Evolutionary conservation across 2,797 vertebrate species (phyloP).

Genomic region (Sebastes vulpes): DNA sequence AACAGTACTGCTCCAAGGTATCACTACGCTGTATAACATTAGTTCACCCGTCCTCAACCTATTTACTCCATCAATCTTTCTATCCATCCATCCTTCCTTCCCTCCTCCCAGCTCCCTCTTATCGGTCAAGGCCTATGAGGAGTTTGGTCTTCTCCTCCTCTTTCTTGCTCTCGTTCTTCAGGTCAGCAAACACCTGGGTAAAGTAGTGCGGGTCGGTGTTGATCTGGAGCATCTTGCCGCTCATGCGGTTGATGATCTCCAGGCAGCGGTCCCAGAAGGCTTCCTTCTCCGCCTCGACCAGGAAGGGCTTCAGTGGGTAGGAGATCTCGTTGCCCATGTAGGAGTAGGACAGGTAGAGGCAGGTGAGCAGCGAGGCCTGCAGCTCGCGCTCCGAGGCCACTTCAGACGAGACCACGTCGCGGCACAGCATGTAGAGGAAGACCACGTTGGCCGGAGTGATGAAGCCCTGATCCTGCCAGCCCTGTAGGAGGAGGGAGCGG

Average conservation of each 20-base stretch:
- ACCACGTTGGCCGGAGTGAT: constrained; percentile 96
- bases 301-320: constrained; percentile 96
- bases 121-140: constrained; percentile 95
- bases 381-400: constrained; percentile 93
- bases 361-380: constrained; percentile 93
- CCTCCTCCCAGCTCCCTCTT: constrained; percentile 66
- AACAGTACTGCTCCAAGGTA: constrained; percentile 39
- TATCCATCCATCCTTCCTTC: not conserved
- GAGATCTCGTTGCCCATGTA: constrained; percentile 99
- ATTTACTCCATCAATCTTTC: constrained; percentile 5
- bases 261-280: constrained; percentile 98
- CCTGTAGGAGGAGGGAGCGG: constrained; percentile 94
- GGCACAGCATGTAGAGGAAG: constrained; percentile 96
- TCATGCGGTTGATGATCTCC: constrained; percentile 96
- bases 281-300: constrained; percentile 95
- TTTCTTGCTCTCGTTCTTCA: constrained; percentile 93
- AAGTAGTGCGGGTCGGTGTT: constrained; percentile 97
- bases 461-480: constrained; percentile 98
- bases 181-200: constrained; percentile 96
- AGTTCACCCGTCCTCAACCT: not conserved
- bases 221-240: constrained; percentile 97
- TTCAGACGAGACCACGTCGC: constrained; percentile 92
- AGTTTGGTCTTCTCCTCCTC: constrained; percentile 93
- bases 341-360: constrained; percentile 96
- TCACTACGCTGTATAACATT: constrained; percentile 22